Evolutionary conservation across 1,140 invertebrate species (phyloP), one percentile per base, ranked within the genome.

Genomic region (Oryctes rhinoceros): DNA sequence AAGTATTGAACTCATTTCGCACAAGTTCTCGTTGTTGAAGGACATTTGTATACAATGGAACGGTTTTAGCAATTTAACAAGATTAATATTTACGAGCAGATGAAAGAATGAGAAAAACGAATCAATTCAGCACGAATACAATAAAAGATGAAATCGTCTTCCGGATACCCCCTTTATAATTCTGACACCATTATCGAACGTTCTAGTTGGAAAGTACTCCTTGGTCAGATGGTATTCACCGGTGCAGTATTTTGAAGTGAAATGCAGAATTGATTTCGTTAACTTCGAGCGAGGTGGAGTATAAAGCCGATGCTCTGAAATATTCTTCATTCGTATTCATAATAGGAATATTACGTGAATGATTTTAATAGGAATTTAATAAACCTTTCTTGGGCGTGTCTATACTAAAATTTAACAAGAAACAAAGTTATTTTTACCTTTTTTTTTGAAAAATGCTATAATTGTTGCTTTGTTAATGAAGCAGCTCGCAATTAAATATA

Each of bases 11-110:
- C 39, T 44, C 39, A 44, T 44, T 44, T 10, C 5, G 39, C 9
- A 44, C 3, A 44, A 44, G 9, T 18, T 3, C 53, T 15, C 53
- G 53, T n/a, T 59, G 6, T 7, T 18, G 3, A 4, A 6, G 53
- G 15, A 59, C 65, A 71, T 71, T 71, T 71, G 65, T 71, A 71
- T 71, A 71, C 65, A 71, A 71, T 35, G 65, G 37, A 71, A 20
- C 24, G 35, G 65, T 24, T 13, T 71, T 71, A 71, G 65, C 65
- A 37, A 71, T 71, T 71, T 30, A 71, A 71, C 65, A 71, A 71
- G 65, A 71, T 71, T 71, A 71, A 71, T 71, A 71, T 71, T 30
- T 24, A 20, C 65, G 18, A 24, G 30, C 20, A 37, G 13, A 71
- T 35, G 65, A 37, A 35, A 71, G 65, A 37, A 71, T 15, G 24